Evolutionary conservation across 1,140 invertebrate species (phyloP).

Genomic region (Drosophila kepulauana): DNA sequence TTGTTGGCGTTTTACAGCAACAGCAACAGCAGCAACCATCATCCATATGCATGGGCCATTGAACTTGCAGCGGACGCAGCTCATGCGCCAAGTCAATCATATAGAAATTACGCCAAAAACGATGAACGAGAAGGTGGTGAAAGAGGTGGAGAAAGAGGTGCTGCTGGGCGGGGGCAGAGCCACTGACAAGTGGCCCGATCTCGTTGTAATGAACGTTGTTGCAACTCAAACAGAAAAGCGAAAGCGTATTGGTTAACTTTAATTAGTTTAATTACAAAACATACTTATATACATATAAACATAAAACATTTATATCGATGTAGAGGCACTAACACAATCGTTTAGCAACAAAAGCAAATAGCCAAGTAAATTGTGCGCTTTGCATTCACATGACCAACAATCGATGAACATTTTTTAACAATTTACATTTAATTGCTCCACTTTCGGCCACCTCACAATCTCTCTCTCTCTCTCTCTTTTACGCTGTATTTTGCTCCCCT

Average conservation of each 20-base stretch:
- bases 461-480: neutral
- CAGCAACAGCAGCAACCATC: neutral
- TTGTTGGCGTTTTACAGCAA: too few relatives aligned
- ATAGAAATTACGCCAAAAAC: constrained; percentile 38
- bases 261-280: constrained; percentile 75
- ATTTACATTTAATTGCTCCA: constrained; percentile 38
- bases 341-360: constrained; percentile 18
- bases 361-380: constrained; percentile 19
- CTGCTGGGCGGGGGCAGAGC: neutral
- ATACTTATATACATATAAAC: constrained; percentile 12
- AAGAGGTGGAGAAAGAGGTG: neutral
- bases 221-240: constrained; percentile 42
- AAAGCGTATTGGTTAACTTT: constrained; percentile 72
- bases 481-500: neutral
- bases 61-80: constrained; percentile 58
- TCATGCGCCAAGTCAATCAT: constrained; percentile 52
- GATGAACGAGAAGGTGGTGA: neutral
- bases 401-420: constrained; percentile 20
- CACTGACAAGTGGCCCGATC: constrained; percentile 41
- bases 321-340: neutral
- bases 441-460: neutral
- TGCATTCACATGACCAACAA: constrained; percentile 21
- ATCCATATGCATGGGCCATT: constrained; percentile 45
- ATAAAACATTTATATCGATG: neutral
- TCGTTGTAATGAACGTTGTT: neutral